Evolutionary conservation across 2,888 invertebrate species (phyloP).

Genomic region (Folsomia manolachei): DNA sequence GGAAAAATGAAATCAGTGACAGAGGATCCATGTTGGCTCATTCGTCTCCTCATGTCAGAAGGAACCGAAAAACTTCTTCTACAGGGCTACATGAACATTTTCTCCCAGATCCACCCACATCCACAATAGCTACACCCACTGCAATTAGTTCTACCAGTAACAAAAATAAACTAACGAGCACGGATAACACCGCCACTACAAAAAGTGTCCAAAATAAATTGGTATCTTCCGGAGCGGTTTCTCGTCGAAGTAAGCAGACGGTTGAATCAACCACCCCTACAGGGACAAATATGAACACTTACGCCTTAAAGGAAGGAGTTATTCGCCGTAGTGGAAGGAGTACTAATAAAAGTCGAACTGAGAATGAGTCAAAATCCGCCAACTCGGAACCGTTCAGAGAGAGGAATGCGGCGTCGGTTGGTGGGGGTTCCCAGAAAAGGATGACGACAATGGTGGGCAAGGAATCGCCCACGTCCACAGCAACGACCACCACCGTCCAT

Average conservation of each 20-base stretch:
- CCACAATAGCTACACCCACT: not conserved
- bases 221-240: not conserved
- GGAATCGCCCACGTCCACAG: slow-evolving; percentile 4
- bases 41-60: not conserved
- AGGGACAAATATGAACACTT: not conserved
- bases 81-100: not conserved
- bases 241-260: not conserved
- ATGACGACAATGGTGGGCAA: slow-evolving; percentile 9
- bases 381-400: not conserved
- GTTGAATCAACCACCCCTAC: not conserved
- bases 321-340: not conserved
- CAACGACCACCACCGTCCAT: slow-evolving; percentile 31
- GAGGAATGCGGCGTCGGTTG: not conserved
- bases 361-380: not conserved
- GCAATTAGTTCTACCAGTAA: not conserved
- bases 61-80: not conserved
- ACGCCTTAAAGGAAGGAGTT: not conserved
- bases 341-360: not conserved
- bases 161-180: not conserved
- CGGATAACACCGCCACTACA: not conserved
- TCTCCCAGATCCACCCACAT: not conserved
- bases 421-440: too few relatives aligned
- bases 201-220: not conserved
- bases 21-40: slow-evolving; percentile 13
- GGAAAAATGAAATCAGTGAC: not conserved